Base-by-base conservation (phyloP, 1,140 invertebrate species). In the Hestina assimilis region DNA sequence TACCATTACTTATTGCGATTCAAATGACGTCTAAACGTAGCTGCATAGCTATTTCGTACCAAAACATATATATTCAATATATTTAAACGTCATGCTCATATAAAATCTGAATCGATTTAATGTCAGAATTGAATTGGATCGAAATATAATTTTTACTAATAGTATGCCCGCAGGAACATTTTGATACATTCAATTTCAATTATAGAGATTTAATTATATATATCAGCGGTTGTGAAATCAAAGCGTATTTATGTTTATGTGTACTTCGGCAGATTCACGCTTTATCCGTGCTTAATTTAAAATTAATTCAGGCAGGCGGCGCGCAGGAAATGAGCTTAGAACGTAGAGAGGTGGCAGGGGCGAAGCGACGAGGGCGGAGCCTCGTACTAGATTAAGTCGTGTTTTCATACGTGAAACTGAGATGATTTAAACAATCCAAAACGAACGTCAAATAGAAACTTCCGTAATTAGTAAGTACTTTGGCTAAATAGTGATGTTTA, bases 291-390 rank as follows among this genome's bases (percentile, higher is more conserved):
- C 82, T 90, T 90, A 90, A 90, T 90, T 90, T 90, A 90, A 90
- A 90, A 90, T 90, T 90, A 90, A 90, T 90, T 90, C 89, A 89
- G 88, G 86, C 89, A 90, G 87, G 88, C 89, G 89, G 89, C 89
- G 80, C 86, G 66, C 89, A 86, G 89, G 88, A 90, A 90, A 90
- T 90, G 89, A 90, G 87, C 83, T 90, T 89, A 87, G 86, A 89
- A 75, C 72, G 63, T 48, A 60, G 55, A 69, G 60, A 48, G 50
- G 56, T 71, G 71, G 69, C 59, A 55, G 63, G 63, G 72, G 63
- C 61, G 60, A 58, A 48, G 57, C 38, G 50, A 41, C 23, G 40
- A 53, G 57, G 57, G 50, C 12, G 57, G 50, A 26, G 50, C 35
- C 50, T 61, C 43, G 52, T 64, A 72, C 66, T 54, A 77, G 81